phyloP scores from a whole-genome alignment of 2,113 vertebrate species.

The Asarcornis scutulata region DNA sequence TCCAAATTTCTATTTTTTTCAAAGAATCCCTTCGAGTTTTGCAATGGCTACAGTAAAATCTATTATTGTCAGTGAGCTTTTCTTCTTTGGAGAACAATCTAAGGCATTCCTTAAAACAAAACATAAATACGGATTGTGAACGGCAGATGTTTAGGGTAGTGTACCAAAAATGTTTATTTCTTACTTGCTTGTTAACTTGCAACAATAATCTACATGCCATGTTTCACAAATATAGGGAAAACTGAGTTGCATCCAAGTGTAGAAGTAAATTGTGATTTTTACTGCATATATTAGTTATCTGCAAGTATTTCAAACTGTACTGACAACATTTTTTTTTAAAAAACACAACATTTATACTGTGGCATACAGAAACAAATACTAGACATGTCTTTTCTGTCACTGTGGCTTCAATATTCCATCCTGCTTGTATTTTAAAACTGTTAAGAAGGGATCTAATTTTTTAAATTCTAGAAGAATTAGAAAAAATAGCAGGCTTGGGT shows the following conservation, averaged over 20 bases:
- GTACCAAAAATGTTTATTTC: not conserved
- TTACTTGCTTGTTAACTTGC: not conserved
- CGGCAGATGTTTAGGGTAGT: not conserved
- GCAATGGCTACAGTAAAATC: slow-evolving; percentile 95
- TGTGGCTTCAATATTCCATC: not conserved
- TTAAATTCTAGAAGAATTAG: not conserved
- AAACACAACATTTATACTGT: not conserved
- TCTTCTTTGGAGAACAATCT: slow-evolving; percentile 97
- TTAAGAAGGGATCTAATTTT: not conserved
- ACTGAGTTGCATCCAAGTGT: not conserved
- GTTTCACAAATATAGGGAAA: not conserved
- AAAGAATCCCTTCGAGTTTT: slow-evolving; percentile 92
- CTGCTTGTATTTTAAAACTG: not conserved
- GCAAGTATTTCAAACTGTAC: not conserved
- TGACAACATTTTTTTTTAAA: not conserved
- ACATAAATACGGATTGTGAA: not conserved
- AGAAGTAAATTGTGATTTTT: not conserved
- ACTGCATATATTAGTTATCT: not conserved
- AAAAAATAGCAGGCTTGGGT: not conserved
- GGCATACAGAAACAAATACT: not conserved
- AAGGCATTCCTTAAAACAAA: slow-evolving; percentile 91
- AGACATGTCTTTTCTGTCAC: not conserved
- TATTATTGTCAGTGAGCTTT: slow-evolving; percentile 94
- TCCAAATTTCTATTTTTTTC: slow-evolving; percentile 99
- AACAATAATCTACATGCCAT: not conserved